Base-by-base conservation (phyloP, 2,113 vertebrate genomes). In the Semnornis frantzii region DNA sequence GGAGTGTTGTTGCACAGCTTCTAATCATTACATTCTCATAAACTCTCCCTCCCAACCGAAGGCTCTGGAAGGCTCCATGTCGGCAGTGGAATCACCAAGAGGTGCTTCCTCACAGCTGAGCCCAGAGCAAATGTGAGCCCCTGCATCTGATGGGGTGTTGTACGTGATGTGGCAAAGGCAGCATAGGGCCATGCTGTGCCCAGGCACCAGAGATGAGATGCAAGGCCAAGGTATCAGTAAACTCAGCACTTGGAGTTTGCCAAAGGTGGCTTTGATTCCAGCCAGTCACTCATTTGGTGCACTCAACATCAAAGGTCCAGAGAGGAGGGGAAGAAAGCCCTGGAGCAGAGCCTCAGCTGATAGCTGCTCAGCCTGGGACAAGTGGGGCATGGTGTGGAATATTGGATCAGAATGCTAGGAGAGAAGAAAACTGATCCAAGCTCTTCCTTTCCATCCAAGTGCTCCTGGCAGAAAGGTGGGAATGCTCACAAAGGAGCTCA, bases 21-120 rank as follows among this genome's bases (percentile, higher is more conserved):
- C 92, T 87, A 78, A 80, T 90, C 93, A 74, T 92, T 95, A 87
- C 70, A 69, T 89, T 82, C 65, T 85, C 82, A 76, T 79, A 93
- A 92, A 74, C 78, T 82, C 59, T 79, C 60, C 63, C 60, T 68
- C 34, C 8, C 34, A 88, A 65, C 80, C 63, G 70, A 64, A 91
- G 82, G 39, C 73, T 79, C 76, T 85, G 92, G 75, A 89, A 87
- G 71, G 64, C 62, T 34, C 39, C 3, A 0, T 27, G 44, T 77
- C 78, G 81, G 34, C 5, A 63, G 60, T 66, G 78, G 44, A 87
- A 19, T 81, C 74, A 54, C 78, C 15, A 8, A 46, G 89, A 72
- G 74, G 39, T 75, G 48, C 31, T 68, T 86, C 34, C 4, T 63
- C 55, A 5, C 50, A 82, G 73, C 69, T 23, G 76, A 90, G 78